A percentile compares a stretch with the other conserved stretches of the same genome.
phyloP scores from a whole-genome alignment of 2,113 vertebrate genomes.

The Phalacrocorax pelagicus region DNA sequence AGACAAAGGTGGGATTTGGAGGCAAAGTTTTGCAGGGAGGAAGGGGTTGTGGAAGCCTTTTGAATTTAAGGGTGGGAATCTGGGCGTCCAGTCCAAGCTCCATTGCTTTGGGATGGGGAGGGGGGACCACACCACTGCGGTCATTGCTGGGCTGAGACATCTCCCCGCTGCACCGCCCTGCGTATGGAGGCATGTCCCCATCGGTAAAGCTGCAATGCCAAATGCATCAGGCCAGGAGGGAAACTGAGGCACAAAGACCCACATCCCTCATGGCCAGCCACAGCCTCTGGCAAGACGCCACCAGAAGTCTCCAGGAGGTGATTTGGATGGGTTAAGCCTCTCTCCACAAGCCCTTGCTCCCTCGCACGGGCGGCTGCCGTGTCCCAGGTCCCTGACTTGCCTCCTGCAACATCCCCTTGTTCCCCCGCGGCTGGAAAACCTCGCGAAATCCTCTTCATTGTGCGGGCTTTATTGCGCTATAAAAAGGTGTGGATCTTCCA shows the following conservation, averaged over 20 bases:
- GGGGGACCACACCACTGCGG: background rate
- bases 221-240: background rate
- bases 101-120: background rate
- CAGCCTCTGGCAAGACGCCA: background rate
- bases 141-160: background rate
- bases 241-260: background rate
- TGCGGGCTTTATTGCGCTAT: slow-evolving; percentile 7
- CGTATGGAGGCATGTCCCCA: background rate
- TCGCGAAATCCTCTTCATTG: background rate
- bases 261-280: background rate
- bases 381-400: background rate
- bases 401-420: background rate
- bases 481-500: slow-evolving; percentile 49
- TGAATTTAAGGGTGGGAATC: background rate
- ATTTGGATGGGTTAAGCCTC: background rate
- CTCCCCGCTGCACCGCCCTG: background rate
- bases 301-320: background rate
- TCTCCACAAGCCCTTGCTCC: background rate
- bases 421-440: background rate
- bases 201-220: fast-evolving
- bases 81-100: background rate
- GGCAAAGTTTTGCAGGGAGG: background rate
- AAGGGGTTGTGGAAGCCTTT: background rate
- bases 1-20: background rate
- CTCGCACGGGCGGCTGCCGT: fast-evolving